Evolutionary conservation across 2,113 vertebrate genomes (phyloP), one percentile per base, ranked within the genome.

Genomic region (Delphinus delphis): DNA sequence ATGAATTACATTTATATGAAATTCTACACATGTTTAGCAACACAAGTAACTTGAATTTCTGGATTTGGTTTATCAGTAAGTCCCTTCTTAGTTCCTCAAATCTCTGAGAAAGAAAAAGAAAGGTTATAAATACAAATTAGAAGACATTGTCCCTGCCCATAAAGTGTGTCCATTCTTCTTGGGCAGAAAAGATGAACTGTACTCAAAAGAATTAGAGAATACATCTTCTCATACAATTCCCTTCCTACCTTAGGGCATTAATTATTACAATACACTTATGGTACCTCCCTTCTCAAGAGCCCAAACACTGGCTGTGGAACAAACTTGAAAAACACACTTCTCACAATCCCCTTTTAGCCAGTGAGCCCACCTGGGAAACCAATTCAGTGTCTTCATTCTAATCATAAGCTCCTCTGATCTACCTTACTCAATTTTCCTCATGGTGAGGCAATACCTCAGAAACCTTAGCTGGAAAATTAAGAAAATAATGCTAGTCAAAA

Each of bases 1-100:
- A 88, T 77, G 26, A 94, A 93, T 90, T 90, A 38, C 18, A 97
- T 62, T 87, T 79, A 88, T 82, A 41, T 33, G 44, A 97, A 80
- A 95, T 41, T 50, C 55, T 50, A 58, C 2, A 70, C 36, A 26
- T 71, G 14, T 83, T 84, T 80, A 83, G 36, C 44, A 82, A 93
- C 55, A 92, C 31, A 96, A 92, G 70, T 82, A 68, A 31, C 36
- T 96, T 85, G 9, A 50, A 84, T 80, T 86, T 84, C 23, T 87
- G 63, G n/a, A 71, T 82, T 79, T 86, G 17, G 82, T 85, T 65
- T 67, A 31, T 67, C 50, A 36, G 53, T 76, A 60, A 74, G 36
- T 79, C 26, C 10, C 47, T 93, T 94, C 73, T 90, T 76, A 70
- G 26, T 89, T 93, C 41, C 68, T 96, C 36, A 94, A 83, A 95